These are phyloP conservation scores for Umimayanthus chanpuru DNA, from an alignment of 92 coral and sea anemone species.

Conservation along the genomic window DNA sequence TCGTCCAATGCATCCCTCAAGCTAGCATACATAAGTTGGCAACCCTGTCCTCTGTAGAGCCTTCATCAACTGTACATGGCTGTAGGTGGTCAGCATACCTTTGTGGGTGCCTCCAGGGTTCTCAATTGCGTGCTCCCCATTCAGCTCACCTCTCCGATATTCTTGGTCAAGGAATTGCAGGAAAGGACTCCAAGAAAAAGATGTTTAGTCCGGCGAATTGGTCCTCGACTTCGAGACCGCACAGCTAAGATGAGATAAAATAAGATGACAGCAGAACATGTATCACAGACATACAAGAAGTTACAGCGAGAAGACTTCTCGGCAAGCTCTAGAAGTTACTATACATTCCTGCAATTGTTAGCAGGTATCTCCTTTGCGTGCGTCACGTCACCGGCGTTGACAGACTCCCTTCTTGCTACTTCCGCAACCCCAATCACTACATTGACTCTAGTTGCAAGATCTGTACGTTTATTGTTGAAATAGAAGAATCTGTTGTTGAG, in stretches of 20 bases:
- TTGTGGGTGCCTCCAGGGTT: conserved; percentile 29
- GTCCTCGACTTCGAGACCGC: too few relatives aligned
- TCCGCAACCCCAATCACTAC: conserved; percentile 22
- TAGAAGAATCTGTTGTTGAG: conserved; percentile 30
- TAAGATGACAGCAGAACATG: too few relatives aligned
- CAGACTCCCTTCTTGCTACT: background rate
- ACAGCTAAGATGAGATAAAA: too few relatives aligned
- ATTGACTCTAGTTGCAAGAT: conserved; percentile 2
- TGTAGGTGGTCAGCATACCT: background rate
- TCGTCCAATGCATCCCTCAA: conserved; percentile 21
- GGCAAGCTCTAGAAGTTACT: too few relatives aligned
- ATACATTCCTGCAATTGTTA: too few relatives aligned
- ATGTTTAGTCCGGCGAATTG: too few relatives aligned
- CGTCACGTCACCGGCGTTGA: background rate
- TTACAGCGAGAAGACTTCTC: too few relatives aligned
- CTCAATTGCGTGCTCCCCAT: conserved; percentile 15
- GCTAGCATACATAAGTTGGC: conserved; percentile 33
- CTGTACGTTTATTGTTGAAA: conserved; percentile 1
- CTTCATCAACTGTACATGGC: too few relatives aligned
- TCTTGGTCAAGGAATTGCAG: background rate
- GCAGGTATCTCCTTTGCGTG: background rate
- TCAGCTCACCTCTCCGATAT: conserved; percentile 9
- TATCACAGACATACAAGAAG: too few relatives aligned
- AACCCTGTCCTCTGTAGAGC: conserved; percentile 33
- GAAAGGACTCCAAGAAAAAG: too few relatives aligned